Evolutionary conservation across 2,113 vertebrate species (phyloP), one percentile per base, ranked within the genome.

Genomic region (Nibea coibor): DNA sequence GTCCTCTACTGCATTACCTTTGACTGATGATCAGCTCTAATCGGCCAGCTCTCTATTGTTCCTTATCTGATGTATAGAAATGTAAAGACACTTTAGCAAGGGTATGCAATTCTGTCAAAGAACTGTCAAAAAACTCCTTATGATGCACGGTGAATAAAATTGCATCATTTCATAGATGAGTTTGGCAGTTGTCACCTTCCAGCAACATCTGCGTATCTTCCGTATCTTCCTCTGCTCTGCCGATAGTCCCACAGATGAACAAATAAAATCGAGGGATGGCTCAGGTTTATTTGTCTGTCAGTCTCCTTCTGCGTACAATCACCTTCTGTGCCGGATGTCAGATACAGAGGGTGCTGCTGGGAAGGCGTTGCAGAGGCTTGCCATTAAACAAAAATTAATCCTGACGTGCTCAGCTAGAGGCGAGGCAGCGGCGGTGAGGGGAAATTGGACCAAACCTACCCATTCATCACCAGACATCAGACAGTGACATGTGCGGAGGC

Each of bases 321-420:
- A 82, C 81, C 74, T 86, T 63, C 68, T 57, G 4, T 58, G 68
- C 64, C 51, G 45, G 69, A 71, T 78, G 70, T 80, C 67, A 80
- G 82, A 85, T 83, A 69, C 80, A 76, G 82, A 75, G 53, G 24
- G 51, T 14, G 74, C 78, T 78, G 69, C 72, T 82, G 78, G 70
- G 83, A 81, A 82, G 59, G 56, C 64, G 10, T 80, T 54, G 78
- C 67, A 62, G 53, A 3, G 72, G 66, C 50, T 64, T 61, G 72
- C 58, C 72, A 78, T 89, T 88, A 86, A 85, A 86, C 80, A 59
- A 72, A 83, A 85, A 86, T 87, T 6, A 88, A 89, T 88, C 82
- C 62, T 83, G 88, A 90, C 72, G 17, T 75, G 63, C 82, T 39
- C 72, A 75, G 85, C 82, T 53, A 68, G 48, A 19, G 65, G 83